Conservation (phyloP, 2,888 invertebrate species). For the Thysanoteuthis rhombus region DNA sequence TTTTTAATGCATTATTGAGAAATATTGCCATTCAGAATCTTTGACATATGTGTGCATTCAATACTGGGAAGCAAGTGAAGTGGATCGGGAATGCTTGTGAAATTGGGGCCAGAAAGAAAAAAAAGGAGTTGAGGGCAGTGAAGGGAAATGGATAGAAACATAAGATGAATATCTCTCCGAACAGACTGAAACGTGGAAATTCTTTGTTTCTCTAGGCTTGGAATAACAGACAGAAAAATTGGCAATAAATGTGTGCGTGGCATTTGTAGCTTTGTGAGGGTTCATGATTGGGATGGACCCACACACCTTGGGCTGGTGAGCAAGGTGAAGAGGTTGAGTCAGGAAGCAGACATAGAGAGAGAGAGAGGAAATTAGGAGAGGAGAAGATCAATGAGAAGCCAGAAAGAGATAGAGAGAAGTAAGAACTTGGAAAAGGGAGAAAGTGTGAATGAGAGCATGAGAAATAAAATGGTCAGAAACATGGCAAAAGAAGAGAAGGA, state of each 20-base stretch:
- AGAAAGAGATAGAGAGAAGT: not conserved
- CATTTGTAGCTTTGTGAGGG: not conserved
- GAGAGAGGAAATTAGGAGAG: too few relatives aligned
- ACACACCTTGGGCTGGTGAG: not conserved
- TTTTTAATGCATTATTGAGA: conserved; percentile 12
- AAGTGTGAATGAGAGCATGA: not conserved
- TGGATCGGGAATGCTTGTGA: not conserved
- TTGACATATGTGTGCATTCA: conserved; percentile 12
- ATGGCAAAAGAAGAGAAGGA: not conserved
- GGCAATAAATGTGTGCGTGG: not conserved
- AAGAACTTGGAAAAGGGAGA: not conserved
- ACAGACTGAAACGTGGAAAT: not conserved
- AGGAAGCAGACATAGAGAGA: not conserved
- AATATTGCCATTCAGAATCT: not conserved
- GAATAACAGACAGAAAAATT: not conserved
- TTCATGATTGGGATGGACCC: not conserved
- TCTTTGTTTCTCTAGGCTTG: not conserved
- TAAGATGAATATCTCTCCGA: not conserved
- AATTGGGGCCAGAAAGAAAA: not conserved
- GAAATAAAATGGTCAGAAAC: too few relatives aligned
- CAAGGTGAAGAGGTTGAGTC: not conserved
- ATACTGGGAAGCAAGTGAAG: not conserved
- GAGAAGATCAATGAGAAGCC: not conserved
- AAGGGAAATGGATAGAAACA: not conserved
- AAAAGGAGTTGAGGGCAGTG: not conserved